phyloP scores from a whole-genome alignment of 2,888 invertebrate species.

The Clistopyga incitator region DNA sequence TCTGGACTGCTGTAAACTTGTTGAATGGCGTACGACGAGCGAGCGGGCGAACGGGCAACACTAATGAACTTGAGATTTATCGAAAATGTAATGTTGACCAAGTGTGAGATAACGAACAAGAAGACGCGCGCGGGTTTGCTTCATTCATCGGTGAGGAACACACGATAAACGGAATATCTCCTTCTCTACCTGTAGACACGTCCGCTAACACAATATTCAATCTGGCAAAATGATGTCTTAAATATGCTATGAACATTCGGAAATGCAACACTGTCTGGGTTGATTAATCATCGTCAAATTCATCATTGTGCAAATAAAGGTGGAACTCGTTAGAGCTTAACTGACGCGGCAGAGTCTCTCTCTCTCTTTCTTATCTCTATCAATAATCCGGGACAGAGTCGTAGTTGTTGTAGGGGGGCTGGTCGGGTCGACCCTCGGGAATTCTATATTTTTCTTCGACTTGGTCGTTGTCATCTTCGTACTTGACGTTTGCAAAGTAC shows the following conservation, averaged over 20 bases:
- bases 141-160: slow-evolving; percentile 36
- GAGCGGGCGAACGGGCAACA: slow-evolving; percentile 1
- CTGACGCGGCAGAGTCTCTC: slow-evolving; percentile 44
- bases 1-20: slow-evolving; percentile 38
- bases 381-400: slow-evolving; percentile 82
- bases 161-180: not conserved
- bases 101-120: not conserved
- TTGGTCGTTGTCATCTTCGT: slow-evolving; percentile 89
- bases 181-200: slow-evolving; percentile 3
- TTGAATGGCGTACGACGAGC: slow-evolving; percentile 15
- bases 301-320: slow-evolving; percentile 61
- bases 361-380: slow-evolving; percentile 33
- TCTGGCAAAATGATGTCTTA: slow-evolving; percentile 61
- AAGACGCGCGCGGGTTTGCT: not conserved
- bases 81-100: slow-evolving; percentile 2
- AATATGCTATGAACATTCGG: slow-evolving; percentile 69
- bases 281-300: slow-evolving; percentile 46
- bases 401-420: slow-evolving; percentile 80
- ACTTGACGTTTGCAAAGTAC: slow-evolving; percentile 88
- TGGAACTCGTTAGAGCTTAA: slow-evolving; percentile 7
- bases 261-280: slow-evolving; percentile 45
- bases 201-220: slow-evolving; percentile 67
- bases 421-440: slow-evolving; percentile 84
- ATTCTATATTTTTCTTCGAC: slow-evolving; percentile 91
- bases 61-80: slow-evolving; percentile 21